These are phyloP conservation scores for Apus apus DNA, from an alignment of 2,113 vertebrate genomes.

Conservation along the genomic window DNA sequence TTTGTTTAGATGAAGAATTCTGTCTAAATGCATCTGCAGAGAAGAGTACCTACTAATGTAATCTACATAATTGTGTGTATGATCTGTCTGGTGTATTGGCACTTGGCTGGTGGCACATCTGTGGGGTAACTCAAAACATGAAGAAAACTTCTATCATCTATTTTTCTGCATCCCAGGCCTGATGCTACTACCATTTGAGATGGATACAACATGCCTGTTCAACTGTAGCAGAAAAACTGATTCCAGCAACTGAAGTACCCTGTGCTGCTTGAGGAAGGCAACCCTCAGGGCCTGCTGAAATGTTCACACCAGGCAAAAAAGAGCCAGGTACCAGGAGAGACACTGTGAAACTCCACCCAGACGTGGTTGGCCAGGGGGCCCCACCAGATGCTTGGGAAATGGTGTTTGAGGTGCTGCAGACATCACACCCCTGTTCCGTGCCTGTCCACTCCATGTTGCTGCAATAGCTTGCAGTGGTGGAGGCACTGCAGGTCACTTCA, in stretches of 20 bases:
- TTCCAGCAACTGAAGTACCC: background rate
- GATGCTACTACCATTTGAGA: accelerated
- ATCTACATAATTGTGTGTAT: accelerated
- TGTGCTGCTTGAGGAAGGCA: background rate
- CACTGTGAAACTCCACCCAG: background rate
- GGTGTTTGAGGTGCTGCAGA: accelerated
- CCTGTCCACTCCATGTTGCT: accelerated
- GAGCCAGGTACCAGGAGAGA: background rate
- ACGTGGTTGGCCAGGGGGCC: accelerated
- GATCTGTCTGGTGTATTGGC: accelerated
- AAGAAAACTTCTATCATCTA: background rate
- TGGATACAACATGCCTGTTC: background rate
- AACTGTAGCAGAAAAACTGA: background rate
- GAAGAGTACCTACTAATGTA: background rate
- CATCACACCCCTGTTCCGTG: accelerated
- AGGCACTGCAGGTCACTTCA: background rate
- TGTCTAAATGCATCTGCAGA: background rate
- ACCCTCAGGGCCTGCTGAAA: background rate
- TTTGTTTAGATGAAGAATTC: background rate
- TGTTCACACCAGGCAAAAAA: background rate
- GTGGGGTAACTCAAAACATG: background rate
- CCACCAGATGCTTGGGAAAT: accelerated
- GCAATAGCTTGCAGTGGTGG: background rate
- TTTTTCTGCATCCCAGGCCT: background rate
- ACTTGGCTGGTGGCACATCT: background rate